These are phyloP conservation scores for Amblyraja radiata DNA, from an alignment of 2,797 vertebrate species.

Conservation along the genomic window DNA sequence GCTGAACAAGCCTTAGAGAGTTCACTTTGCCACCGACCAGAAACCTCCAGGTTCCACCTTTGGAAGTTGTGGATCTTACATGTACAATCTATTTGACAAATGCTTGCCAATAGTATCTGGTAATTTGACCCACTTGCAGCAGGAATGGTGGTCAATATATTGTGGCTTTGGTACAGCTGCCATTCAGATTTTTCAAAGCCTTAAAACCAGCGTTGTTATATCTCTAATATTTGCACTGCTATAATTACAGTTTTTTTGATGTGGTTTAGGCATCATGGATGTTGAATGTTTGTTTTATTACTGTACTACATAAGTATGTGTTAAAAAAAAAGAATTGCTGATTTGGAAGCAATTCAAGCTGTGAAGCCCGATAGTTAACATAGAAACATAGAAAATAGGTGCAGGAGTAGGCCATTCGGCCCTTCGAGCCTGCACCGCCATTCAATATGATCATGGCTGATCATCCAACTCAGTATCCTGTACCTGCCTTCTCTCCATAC, in stretches of 20 bases:
- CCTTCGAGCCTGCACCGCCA: too few species aligned
- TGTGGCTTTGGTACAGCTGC: not conserved
- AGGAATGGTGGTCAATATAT: not conserved
- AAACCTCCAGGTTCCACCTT: not conserved
- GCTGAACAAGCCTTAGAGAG: not conserved
- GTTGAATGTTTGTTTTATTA: not conserved
- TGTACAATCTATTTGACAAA: not conserved
- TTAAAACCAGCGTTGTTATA: not conserved
- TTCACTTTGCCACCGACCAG: not conserved
- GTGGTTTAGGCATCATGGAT: slow-evolving; percentile 8
- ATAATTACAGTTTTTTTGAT: not conserved
- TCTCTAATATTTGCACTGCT: not conserved
- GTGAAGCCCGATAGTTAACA: not conserved
- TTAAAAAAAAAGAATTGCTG: not conserved
- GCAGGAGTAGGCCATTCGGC: too few species aligned
- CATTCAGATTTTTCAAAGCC: not conserved
- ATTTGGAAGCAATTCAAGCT: not conserved
- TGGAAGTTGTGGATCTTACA: not conserved
- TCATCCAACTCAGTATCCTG: too few species aligned
- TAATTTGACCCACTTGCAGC: not conserved
- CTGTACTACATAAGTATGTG: not conserved
- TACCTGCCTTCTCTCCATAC: too few species aligned
- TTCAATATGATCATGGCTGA: too few species aligned
- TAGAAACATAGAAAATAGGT: too few species aligned
- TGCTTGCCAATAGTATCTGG: not conserved